Evolutionary conservation across 1,140 invertebrate species (phyloP).

Genomic region (Cotesia glomerata): DNA sequence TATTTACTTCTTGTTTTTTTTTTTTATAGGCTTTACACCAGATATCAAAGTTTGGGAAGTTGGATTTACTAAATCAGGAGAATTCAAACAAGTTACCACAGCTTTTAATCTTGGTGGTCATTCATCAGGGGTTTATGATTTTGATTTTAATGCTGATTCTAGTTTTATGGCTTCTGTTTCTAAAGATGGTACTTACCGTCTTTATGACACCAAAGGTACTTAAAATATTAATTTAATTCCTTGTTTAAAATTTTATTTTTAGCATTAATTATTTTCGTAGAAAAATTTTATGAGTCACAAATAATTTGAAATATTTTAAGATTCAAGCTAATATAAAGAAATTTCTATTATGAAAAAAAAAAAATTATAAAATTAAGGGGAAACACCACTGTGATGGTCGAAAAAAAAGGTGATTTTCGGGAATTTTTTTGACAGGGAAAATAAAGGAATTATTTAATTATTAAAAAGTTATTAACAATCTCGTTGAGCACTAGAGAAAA

Average conservation of each 20-base stretch:
- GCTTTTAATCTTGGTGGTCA: constrained; percentile 85
- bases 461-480: no score
- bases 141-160: constrained; percentile 81
- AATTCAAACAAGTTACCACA: constrained; percentile 76
- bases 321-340: no score
- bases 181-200: constrained; percentile 86
- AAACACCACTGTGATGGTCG: no score
- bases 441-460: no score
- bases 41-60: constrained; percentile 89
- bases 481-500: no score
- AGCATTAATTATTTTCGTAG: neutral
- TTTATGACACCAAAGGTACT: constrained; percentile 84
- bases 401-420: no score
- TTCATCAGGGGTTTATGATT: constrained; percentile 79
- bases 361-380: no score
- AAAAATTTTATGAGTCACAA: neutral
- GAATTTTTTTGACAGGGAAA: no score
- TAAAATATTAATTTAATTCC: constrained; percentile 39
- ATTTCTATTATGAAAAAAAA: no score
- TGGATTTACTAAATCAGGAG: constrained; percentile 74
- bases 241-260: neutral
- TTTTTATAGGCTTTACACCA: constrained; percentile 77
- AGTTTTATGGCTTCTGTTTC: constrained; percentile 83
- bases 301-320: no score
- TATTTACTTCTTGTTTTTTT: constrained; percentile 30